A percentile compares a stretch with the other conserved stretches of the same genome.
These are phyloP conservation scores for Sylvietta virens DNA, from an alignment of 2,113 vertebrate species.

Conservation along the genomic window DNA sequence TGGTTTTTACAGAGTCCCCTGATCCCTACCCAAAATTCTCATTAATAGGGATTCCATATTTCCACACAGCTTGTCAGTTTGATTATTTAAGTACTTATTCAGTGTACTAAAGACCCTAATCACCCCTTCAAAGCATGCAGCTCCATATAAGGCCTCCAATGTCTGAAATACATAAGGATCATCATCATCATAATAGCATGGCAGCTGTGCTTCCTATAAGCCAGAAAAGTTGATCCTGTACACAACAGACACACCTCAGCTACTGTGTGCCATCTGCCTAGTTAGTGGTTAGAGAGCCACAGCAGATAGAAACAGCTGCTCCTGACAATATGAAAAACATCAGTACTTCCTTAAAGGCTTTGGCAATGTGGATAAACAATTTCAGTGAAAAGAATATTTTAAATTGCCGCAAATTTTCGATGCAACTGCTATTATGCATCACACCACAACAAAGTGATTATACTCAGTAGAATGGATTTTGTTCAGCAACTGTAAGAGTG, in stretches of 20 bases:
- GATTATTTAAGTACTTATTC: constrained; percentile 71
- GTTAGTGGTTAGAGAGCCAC: constrained; percentile 46
- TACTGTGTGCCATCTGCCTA: constrained; percentile 74
- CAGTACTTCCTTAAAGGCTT: constrained; percentile 70
- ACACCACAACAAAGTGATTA: constrained; percentile 74
- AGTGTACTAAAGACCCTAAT: constrained; percentile 60
- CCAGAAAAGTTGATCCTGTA: constrained; percentile 65
- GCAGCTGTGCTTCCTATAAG: constrained; percentile 71
- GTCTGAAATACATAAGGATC: constrained; percentile 61
- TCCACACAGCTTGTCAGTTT: constrained; percentile 68
- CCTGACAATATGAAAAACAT: constrained; percentile 70
- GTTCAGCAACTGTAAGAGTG: constrained; percentile 67
- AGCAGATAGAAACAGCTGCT: constrained; percentile 74
- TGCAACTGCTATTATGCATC: constrained; percentile 74
- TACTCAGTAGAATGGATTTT: constrained; percentile 68
- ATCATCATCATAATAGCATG: constrained; percentile 41
- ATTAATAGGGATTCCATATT: constrained; percentile 70
- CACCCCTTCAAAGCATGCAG: constrained; percentile 62
- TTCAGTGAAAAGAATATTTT: constrained; percentile 76
- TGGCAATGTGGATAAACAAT: constrained; percentile 73
- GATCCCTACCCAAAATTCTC: constrained; percentile 59
- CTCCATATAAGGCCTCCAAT: constrained; percentile 55
- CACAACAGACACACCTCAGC: constrained; percentile 71
- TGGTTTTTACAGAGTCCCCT: neutral
- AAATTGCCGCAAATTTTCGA: constrained; percentile 75